Evolutionary conservation across 2,888 invertebrate species (phyloP), one percentile per base, ranked within the genome.

Genomic region (Parthenolecanium corni): DNA sequence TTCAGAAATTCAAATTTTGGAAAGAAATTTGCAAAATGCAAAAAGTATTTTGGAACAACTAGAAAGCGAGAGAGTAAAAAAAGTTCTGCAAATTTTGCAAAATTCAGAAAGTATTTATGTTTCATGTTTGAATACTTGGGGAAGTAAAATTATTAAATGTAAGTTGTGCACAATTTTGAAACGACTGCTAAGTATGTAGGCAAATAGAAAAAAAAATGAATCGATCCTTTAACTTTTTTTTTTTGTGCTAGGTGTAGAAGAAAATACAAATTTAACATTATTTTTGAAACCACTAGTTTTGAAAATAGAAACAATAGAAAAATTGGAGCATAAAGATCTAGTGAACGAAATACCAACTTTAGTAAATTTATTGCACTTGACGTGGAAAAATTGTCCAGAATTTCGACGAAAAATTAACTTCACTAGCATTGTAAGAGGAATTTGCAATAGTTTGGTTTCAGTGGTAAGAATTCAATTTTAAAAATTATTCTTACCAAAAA

Each of bases 1-100:
- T 52, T 18, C 16, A 63, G 63, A 63, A 47, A 54, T 63, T 5
- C 12, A 63, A n/a, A 47, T 63, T 38, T 54, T 52, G 53, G 46
- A 53, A 46, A 52, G 23, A 23, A 63, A 53, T 31, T 6, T 54
- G 18, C 46, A 44, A 23, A 63, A 63, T 38, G 40, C 40, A 4
- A 18, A 31, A 31, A 38, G 54, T 14, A 46, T 63, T 23, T 23
- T 47, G 11, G 20, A 63, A 20, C 63, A 63, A 23, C 23, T 63
- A 2, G 21, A 54, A 14, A 46, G 31, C 44, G 38, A 42, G 25
- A 23, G n/a, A 1, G 49, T 47, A 18, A 25, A 47, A 49, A 47
- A 46, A 12, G 36, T 63, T 1, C 40, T 44, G 14, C 20, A 47
- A 1, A 31, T 63, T 38, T 38, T 63, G 14, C 42, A 63, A 1